These are phyloP conservation scores for Brachyptera risi DNA, from an alignment of 2,888 invertebrate genomes.

Conservation along the genomic window DNA sequence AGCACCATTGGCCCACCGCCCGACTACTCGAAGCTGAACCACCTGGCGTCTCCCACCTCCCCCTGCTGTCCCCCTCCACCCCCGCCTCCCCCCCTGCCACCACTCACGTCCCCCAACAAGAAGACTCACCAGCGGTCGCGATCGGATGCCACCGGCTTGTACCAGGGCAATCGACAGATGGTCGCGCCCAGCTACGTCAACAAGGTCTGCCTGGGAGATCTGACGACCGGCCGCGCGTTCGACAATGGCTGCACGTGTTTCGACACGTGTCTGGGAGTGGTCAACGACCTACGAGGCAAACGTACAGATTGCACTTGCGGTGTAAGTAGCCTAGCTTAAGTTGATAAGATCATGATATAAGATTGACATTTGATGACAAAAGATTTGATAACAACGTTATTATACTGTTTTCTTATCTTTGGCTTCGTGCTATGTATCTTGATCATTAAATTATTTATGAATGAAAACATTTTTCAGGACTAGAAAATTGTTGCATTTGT, in stretches of 20 bases:
- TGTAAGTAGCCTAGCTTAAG: too few species aligned
- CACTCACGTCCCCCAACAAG: slow-evolving; percentile 50
- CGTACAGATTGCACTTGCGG: slow-evolving; percentile 74
- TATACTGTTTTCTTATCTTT: too few species aligned
- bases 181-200: slow-evolving; percentile 26
- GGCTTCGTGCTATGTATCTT: too few species aligned
- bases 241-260: slow-evolving; percentile 95
- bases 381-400: too few species aligned
- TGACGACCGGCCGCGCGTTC: slow-evolving; percentile 92
- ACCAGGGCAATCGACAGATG: slow-evolving; percentile 38
- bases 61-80: slow-evolving; percentile 40
- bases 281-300: slow-evolving; percentile 72
- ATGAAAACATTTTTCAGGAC: too few species aligned
- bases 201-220: slow-evolving; percentile 78
- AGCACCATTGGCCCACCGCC: slow-evolving; percentile 23
- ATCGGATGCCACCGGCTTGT: slow-evolving; percentile 74
- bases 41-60: slow-evolving; percentile 29
- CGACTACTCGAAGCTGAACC: slow-evolving; percentile 38
- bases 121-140: slow-evolving; percentile 82
- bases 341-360: too few species aligned
- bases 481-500: too few species aligned
- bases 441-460: too few species aligned
- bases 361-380: too few species aligned
- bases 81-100: slow-evolving; percentile 40
- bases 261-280: slow-evolving; percentile 74